These are phyloP conservation scores for Sakesphorus luctuosus DNA, from an alignment of 2,113 vertebrate genomes.

Conservation along the genomic window DNA sequence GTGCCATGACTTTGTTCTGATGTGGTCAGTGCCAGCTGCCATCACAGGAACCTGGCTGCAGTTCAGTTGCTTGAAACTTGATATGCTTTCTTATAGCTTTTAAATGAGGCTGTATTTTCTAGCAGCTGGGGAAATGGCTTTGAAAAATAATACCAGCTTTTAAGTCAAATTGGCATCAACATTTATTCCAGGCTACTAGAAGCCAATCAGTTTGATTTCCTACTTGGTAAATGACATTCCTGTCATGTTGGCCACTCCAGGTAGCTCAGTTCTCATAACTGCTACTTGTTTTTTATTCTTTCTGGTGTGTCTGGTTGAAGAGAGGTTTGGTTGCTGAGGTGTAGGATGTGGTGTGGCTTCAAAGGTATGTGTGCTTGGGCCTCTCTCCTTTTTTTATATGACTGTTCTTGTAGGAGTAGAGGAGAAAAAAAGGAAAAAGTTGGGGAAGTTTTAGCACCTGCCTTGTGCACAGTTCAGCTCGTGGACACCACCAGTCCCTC, in stretches of 20 bases:
- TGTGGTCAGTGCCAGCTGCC: not conserved
- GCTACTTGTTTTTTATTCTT: not conserved
- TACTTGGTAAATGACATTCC: conserved; percentile 13
- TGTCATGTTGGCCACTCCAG: not conserved
- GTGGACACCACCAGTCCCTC: not conserved
- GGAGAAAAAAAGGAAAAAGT: not conserved
- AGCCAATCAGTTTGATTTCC: conserved; percentile 38
- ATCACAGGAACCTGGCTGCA: not conserved
- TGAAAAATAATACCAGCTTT: conserved; percentile 50
- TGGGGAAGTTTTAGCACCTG: not conserved
- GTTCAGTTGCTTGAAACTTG: not conserved
- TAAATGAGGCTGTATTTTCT: not conserved
- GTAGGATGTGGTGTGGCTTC: not conserved
- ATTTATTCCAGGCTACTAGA: not conserved
- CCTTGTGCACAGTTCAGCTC: not conserved
- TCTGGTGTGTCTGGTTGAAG: not conserved
- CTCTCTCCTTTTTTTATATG: not conserved
- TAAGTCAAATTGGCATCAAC: conserved; percentile 29
- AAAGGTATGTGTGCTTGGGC: not conserved
- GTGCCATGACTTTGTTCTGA: not conserved
- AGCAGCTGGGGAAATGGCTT: conserved; percentile 3
- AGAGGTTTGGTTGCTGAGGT: not conserved
- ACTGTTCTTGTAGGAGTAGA: not conserved
- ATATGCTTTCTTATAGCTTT: not conserved
- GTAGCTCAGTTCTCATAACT: not conserved